Evolutionary conservation across 1,140 invertebrate species (phyloP).

Genomic region (Saccostrea glomerata): DNA sequence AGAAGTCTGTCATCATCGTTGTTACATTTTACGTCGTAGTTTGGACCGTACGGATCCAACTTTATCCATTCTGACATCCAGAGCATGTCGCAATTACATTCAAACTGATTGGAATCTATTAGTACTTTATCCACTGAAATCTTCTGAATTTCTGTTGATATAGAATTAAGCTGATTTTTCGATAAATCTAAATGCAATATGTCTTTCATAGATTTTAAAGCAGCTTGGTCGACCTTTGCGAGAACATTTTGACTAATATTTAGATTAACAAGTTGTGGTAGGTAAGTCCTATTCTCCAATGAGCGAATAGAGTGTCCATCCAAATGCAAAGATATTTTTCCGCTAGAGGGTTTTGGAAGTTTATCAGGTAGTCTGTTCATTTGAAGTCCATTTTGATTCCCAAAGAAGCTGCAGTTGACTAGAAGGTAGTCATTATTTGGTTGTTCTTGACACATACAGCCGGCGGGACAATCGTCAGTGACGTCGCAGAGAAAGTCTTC

Average conservation of each 20-base stretch:
- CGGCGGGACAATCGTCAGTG: constrained; percentile 55
- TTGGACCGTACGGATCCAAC: constrained; percentile 35
- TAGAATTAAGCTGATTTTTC: constrained; percentile 39
- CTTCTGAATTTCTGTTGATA: constrained; percentile 52
- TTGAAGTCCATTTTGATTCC: not conserved
- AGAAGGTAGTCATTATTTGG: constrained; percentile 47
- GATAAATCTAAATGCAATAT: constrained; percentile 46
- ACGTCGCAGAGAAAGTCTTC: constrained; percentile 59
- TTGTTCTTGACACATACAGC: constrained; percentile 59
- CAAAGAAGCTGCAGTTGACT: constrained; percentile 54
- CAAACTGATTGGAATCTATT: constrained; percentile 46
- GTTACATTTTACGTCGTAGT: constrained; percentile 50
- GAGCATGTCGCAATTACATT: constrained; percentile 57
- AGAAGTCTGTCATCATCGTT: constrained; percentile 40
- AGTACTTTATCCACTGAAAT: constrained; percentile 39
- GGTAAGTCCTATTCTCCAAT: constrained; percentile 54
- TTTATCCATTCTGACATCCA: constrained; percentile 60
- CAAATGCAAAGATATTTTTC: constrained; percentile 52
- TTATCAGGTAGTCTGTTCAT: constrained; percentile 49
- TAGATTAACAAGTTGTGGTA: constrained; percentile 45
- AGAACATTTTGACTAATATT: constrained; percentile 57
- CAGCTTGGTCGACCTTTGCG: constrained; percentile 38
- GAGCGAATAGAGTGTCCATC: constrained; percentile 54
- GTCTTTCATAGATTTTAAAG: constrained; percentile 36
- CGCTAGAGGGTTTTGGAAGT: constrained; percentile 40